phyloP scores from a whole-genome alignment of 2,797 vertebrate genomes.

The Tenualosa thibaudeaui region DNA sequence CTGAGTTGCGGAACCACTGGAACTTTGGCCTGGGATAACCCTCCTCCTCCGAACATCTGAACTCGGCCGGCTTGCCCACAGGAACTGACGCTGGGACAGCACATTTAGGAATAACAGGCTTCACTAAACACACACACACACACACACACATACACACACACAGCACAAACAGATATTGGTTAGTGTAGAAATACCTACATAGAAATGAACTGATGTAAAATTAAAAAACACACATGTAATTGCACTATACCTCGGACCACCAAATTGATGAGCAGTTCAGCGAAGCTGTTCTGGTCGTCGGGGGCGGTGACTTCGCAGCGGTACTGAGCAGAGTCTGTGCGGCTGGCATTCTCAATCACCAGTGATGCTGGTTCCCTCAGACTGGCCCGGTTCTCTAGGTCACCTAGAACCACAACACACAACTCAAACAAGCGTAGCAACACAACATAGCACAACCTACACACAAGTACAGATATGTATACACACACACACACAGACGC shows the following conservation, averaged over 20 bases:
- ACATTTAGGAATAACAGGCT: slow-evolving; percentile 88
- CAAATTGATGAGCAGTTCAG: slow-evolving; percentile 88
- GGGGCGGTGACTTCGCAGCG: slow-evolving; percentile 93
- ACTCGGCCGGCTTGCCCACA: slow-evolving; percentile 87
- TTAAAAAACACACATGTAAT: no score
- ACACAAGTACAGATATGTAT: not conserved
- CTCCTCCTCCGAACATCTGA: slow-evolving; percentile 88
- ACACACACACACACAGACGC: not conserved
- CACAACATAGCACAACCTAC: not conserved
- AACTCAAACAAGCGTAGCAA: not conserved
- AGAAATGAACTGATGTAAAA: no score
- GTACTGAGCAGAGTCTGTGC: slow-evolving; percentile 88
- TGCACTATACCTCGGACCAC: slow-evolving; percentile 83
- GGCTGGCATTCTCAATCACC: slow-evolving; percentile 87
- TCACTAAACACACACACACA: slow-evolving; percentile 76
- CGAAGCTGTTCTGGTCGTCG: slow-evolving; percentile 83
- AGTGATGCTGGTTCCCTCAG: slow-evolving; percentile 85
- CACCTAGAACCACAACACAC: slow-evolving; percentile 71
- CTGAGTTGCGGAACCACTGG: slow-evolving; percentile 90
- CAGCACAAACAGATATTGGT: slow-evolving; percentile 60
- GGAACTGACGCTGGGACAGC: slow-evolving; percentile 91
- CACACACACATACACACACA: slow-evolving; percentile 34
- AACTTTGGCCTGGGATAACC: slow-evolving; percentile 90
- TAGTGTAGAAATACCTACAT: no score
- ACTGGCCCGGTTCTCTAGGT: slow-evolving; percentile 82